phyloP scores from a whole-genome alignment of 2,888 invertebrate genomes.

The Dynastes grantii region DNA sequence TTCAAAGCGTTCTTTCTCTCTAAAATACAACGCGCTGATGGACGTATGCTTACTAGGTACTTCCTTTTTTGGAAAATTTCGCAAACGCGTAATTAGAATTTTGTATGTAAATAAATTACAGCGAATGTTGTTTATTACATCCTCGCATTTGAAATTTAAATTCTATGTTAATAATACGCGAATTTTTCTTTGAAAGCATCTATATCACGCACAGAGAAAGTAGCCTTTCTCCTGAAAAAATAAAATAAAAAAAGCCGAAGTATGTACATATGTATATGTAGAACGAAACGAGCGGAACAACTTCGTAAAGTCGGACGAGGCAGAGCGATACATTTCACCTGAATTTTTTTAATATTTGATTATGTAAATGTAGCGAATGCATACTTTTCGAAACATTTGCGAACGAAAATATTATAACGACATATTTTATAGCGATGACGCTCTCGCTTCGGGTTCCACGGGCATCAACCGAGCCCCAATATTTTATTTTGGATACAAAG shows the following conservation, averaged over 20 bases:
- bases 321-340: slow-evolving; percentile 47
- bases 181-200: slow-evolving; percentile 49
- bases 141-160: slow-evolving; percentile 44
- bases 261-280: not conserved
- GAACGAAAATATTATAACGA: slow-evolving; percentile 50
- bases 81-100: slow-evolving; percentile 47
- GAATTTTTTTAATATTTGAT: slow-evolving; percentile 52
- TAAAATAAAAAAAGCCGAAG: slow-evolving; percentile 2
- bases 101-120: slow-evolving; percentile 48
- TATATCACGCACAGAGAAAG: slow-evolving; percentile 11
- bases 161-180: slow-evolving; percentile 48
- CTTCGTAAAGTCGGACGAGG: slow-evolving; percentile 26
- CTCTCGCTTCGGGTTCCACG: not conserved
- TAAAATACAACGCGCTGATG: no score
- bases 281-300: slow-evolving; percentile 20
- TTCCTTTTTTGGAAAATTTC: slow-evolving; percentile 9
- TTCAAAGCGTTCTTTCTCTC: no score
- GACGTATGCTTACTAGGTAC: no score
- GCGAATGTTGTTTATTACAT: slow-evolving; percentile 43
- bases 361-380: slow-evolving; percentile 51
- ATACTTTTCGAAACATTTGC: slow-evolving; percentile 51
- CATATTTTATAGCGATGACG: slow-evolving; percentile 46
- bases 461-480: slow-evolving; percentile 31
- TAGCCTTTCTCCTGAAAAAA: slow-evolving; percentile 41
- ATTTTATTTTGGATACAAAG: slow-evolving; percentile 48